These are phyloP conservation scores for Equus quagga DNA, from an alignment of 2,113 vertebrate genomes.

Conservation along the genomic window DNA sequence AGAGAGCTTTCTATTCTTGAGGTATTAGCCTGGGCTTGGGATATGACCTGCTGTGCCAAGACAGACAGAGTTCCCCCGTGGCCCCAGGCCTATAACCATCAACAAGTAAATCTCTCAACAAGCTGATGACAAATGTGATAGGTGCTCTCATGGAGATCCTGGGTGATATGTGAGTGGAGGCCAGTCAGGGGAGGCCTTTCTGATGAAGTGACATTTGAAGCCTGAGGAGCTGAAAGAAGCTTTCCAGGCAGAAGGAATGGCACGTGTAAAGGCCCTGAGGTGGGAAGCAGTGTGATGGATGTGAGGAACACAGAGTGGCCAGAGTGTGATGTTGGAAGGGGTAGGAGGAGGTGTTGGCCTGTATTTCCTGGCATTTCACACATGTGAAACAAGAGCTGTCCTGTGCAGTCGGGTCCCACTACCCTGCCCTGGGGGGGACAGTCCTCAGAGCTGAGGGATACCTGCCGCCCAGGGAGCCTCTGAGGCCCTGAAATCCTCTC, in stretches of 20 bases:
- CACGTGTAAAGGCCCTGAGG: not conserved
- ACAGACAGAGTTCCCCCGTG: not conserved
- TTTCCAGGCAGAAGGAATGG: not conserved
- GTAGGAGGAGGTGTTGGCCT: not conserved
- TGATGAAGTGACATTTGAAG: not conserved
- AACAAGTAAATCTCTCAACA: not conserved
- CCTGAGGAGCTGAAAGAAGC: not conserved
- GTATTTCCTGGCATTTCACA: not conserved
- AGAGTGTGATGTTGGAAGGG: not conserved
- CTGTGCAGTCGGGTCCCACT: not conserved
- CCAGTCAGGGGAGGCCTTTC: not conserved
- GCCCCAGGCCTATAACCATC: not conserved
- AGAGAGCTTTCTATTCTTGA: constrained; percentile 1
- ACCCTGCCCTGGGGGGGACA: too few relatives aligned
- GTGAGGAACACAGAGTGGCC: not conserved
- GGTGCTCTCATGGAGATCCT: not conserved
- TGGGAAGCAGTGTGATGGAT: not conserved
- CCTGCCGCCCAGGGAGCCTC: not conserved
- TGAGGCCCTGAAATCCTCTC: not conserved
- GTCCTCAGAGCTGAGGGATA: not conserved
- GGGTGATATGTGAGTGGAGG: not conserved
- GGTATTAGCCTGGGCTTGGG: not conserved
- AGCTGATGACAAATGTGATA: not conserved
- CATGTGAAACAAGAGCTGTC: not conserved
- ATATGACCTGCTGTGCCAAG: not conserved